Conservation (phyloP, 1,140 invertebrate genomes). For the Geopemphigus sp. region DNA sequence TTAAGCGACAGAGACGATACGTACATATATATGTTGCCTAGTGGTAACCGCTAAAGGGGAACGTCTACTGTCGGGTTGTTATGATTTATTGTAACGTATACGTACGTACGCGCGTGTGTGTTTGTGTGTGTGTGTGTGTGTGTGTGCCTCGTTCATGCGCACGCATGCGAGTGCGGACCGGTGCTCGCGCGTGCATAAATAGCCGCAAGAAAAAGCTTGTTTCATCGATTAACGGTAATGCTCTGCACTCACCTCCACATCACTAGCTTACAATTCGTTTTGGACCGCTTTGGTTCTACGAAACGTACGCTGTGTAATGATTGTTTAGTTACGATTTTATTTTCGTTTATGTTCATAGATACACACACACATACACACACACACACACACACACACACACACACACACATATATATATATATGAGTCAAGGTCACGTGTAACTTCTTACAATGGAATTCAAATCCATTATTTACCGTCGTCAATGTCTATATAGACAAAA, state of each 20-base stretch:
- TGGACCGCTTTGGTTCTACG: no score
- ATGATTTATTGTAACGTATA: constrained; percentile 1
- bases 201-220: neutral
- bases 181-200: neutral
- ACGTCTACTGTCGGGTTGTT: constrained; percentile 8
- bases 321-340: neutral
- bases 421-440: neutral
- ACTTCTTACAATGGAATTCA: neutral
- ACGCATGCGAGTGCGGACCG: no score
- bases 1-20: neutral
- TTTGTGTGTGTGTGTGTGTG: no score
- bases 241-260: neutral
- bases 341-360: neutral
- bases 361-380: neutral
- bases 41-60: neutral
- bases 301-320: neutral
- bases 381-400: neutral
- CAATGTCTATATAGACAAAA: neutral
- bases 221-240: constrained; percentile 16
- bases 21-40: no score
- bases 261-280: no score
- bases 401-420: neutral
- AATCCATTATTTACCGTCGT: constrained; percentile 9
- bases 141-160: neutral
- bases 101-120: neutral